A percentile compares a stretch with the other conserved stretches of the same genome.
Conservation (phyloP, 2,113 vertebrate species). For the Ornithorhynchus anatinus region DNA sequence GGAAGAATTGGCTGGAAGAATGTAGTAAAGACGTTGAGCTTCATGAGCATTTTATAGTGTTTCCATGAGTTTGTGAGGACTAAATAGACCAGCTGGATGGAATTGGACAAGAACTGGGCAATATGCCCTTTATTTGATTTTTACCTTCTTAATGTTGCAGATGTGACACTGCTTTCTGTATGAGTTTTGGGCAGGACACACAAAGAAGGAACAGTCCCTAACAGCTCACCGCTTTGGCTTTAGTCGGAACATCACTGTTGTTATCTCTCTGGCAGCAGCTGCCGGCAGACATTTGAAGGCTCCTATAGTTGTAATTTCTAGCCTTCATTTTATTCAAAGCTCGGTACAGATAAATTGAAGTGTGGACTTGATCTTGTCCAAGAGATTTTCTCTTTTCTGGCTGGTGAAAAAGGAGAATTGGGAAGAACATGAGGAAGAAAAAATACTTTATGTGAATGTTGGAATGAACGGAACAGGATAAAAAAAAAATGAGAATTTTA, state of each 20-base stretch:
- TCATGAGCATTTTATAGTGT: no score
- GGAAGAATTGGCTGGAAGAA: no score
- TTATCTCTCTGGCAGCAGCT: constrained; percentile 30
- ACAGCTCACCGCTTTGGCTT: neutral
- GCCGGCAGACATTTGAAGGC: neutral
- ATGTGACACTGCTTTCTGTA: constrained; percentile 7
- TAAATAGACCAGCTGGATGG: no score
- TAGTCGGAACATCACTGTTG: neutral
- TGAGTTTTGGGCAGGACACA: constrained; percentile 10
- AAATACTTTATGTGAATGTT: no score
- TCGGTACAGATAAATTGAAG: constrained; percentile 2
- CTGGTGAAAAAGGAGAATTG: neutral
- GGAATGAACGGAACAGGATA: no score
- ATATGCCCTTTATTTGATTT: no score
- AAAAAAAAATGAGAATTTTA: no score
- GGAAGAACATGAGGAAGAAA: no score
- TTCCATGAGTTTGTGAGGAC: no score
- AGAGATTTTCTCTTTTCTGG: neutral
- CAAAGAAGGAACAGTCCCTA: neutral
- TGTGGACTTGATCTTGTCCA: neutral
- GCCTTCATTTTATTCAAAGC: neutral
- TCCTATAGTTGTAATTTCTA: constrained; percentile 16
- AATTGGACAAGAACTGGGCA: no score
- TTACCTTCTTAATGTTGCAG: no score
- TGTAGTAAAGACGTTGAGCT: no score